Conservation (phyloP, 2,888 invertebrate species). For the Chrysina gloriosa region DNA sequence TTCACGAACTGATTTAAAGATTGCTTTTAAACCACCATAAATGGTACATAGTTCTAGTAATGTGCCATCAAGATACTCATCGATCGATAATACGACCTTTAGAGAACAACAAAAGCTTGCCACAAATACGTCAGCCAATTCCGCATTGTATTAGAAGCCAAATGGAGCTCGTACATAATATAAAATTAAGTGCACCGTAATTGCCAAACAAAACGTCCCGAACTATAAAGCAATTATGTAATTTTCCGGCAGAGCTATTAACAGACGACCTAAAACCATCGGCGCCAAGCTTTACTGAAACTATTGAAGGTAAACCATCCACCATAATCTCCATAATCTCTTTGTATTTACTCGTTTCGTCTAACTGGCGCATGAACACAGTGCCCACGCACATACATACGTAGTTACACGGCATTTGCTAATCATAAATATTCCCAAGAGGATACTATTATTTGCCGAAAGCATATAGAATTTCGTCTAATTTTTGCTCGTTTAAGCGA, state of each 20-base stretch:
- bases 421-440: conserved; percentile 13
- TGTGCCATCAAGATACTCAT: no score
- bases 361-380: background rate
- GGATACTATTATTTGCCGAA: conserved; percentile 8
- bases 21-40: no score
- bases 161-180: background rate
- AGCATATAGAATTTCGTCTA: conserved; percentile 50
- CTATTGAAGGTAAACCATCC: conserved; percentile 58
- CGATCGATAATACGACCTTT: no score
- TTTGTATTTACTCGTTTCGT: conserved; percentile 36
- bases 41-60: no score
- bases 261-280: conserved; percentile 47
- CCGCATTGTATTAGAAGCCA: no score
- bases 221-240: conserved; percentile 38
- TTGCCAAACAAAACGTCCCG: conserved; percentile 7
- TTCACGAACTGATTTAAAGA: no score
- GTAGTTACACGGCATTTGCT: background rate
- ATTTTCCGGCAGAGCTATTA: conserved; percentile 33
- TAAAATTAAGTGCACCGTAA: conserved; percentile 15
- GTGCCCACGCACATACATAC: background rate
- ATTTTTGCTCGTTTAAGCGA: conserved; percentile 57
- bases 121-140: no score
- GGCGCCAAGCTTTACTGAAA: conserved; percentile 58
- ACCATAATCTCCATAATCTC: conserved; percentile 58
- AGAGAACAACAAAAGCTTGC: no score